Percentiles rank a stretch among this genome's conserved stretches.
These are phyloP conservation scores for Sceloporus undulatus DNA, from an alignment of 2,113 vertebrate species.

Conservation along the genomic window DNA sequence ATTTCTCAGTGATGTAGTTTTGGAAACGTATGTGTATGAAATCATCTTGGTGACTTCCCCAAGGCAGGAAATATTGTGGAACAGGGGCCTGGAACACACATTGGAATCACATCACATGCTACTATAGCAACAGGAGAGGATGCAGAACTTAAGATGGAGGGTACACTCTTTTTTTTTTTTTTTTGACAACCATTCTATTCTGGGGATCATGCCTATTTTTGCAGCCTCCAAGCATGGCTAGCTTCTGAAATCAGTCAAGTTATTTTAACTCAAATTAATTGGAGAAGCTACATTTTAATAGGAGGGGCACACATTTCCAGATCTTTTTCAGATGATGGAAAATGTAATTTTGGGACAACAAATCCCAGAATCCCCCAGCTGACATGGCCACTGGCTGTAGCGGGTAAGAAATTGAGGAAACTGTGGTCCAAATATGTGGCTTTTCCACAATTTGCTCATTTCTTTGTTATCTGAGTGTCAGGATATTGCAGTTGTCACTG, in stretches of 20 bases:
- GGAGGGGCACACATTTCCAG: too few relatives aligned
- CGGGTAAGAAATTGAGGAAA: too few relatives aligned
- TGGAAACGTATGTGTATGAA: not conserved
- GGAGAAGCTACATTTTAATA: not conserved
- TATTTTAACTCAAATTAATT: not conserved
- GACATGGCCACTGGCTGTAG: too few relatives aligned
- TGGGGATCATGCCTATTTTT: not conserved
- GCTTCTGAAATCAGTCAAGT: not conserved
- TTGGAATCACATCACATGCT: not conserved
- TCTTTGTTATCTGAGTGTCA: too few relatives aligned
- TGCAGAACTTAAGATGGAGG: not conserved
- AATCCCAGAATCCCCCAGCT: too few relatives aligned
- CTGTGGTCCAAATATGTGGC: too few relatives aligned
- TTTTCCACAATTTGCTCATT: too few relatives aligned
- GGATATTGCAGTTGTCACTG: too few relatives aligned
- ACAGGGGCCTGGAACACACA: not conserved
- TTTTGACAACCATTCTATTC: too few relatives aligned
- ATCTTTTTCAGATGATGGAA: too few relatives aligned
- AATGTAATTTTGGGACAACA: too few relatives aligned
- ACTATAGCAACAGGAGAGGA: slow-evolving; percentile 1
- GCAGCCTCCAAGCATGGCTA: not conserved
- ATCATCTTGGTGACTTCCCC: not conserved
- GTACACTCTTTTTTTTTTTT: not conserved
- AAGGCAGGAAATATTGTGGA: not conserved
- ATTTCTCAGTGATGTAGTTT: not conserved